phyloP scores from a whole-genome alignment of 2,113 vertebrate species.

The Macquaria australasica region DNA sequence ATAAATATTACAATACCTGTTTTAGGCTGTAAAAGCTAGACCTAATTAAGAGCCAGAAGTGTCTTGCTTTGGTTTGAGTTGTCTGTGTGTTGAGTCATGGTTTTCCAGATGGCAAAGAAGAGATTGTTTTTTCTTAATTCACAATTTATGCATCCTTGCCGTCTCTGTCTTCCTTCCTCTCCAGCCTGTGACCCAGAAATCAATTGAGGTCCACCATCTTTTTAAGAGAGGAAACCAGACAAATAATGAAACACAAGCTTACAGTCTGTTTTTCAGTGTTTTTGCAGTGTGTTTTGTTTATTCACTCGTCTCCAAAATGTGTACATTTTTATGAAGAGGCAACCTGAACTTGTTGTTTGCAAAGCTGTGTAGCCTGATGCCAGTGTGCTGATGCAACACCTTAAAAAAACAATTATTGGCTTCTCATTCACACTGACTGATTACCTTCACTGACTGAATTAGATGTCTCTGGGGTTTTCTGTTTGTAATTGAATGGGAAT shows the following conservation, averaged over 20 bases:
- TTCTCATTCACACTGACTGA: slow-evolving; percentile 63
- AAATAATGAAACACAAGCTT: not conserved
- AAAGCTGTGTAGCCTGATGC: not conserved
- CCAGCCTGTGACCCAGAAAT: slow-evolving; percentile 20
- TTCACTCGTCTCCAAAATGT: not conserved
- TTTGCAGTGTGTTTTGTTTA: not conserved
- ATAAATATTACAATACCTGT: not conserved
- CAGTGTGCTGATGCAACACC: slow-evolving; percentile 46
- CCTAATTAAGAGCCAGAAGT: not conserved
- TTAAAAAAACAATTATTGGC: slow-evolving; percentile 61
- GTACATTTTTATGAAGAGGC: not conserved
- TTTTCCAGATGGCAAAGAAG: slow-evolving; percentile 13
- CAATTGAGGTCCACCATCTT: slow-evolving; percentile 2
- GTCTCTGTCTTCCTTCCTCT: not conserved
- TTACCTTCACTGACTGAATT: slow-evolving; percentile 55
- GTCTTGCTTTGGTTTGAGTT: not conserved
- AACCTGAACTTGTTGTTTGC: slow-evolving; percentile 28
- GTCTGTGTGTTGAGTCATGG: not conserved
- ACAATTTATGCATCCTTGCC: slow-evolving; percentile 1
- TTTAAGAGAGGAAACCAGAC: not conserved
- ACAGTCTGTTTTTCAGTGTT: not conserved
- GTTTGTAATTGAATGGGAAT: slow-evolving; percentile 62
- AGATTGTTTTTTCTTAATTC: slow-evolving; percentile 23
- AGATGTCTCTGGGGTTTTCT: slow-evolving; percentile 62
- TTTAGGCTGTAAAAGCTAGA: not conserved